Conservation (phyloP, 1,140 invertebrate genomes). For the Coenobita brevimanus region DNA sequence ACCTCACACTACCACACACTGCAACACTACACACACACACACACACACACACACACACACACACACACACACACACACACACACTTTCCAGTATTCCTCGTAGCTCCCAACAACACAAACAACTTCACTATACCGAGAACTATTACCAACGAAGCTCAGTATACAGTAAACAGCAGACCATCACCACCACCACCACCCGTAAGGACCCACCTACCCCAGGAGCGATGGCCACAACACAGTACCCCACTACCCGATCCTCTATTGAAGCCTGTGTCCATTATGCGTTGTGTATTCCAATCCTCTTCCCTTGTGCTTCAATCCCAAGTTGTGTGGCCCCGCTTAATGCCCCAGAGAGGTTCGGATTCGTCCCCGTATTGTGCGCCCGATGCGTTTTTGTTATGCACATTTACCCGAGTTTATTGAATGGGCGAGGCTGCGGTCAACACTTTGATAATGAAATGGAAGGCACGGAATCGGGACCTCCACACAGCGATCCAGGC, state of each 20-base stretch:
- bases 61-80: no score
- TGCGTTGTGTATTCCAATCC: slow-evolving; percentile 27
- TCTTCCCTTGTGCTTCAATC: slow-evolving; percentile 25
- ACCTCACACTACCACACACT: no score
- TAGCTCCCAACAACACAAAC: no score
- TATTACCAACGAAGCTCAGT: no score
- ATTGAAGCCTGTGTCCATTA: slow-evolving; percentile 16
- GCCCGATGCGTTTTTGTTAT: slow-evolving; percentile 57
- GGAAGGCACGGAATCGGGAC: not conserved
- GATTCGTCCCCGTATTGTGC: slow-evolving; percentile 55
- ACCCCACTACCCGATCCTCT: not conserved
- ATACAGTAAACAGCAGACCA: no score
- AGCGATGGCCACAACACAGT: no score
- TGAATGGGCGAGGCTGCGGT: slow-evolving; percentile 51
- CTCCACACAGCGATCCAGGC: slow-evolving; percentile 7
- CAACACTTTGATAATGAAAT: slow-evolving; percentile 51
- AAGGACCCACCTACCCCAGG: no score
- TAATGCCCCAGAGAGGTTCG: slow-evolving; percentile 60
- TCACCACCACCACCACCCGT: not conserved
- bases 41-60: no score
- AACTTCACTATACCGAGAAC: no score
- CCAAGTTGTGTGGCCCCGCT: slow-evolving; percentile 23
- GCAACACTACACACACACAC: no score
- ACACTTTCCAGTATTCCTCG: no score
- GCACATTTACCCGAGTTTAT: slow-evolving; percentile 61